Evolutionary conservation across 2,113 vertebrate species (phyloP), one percentile per base, ranked within the genome.

Genomic region (Cettia cetti): DNA sequence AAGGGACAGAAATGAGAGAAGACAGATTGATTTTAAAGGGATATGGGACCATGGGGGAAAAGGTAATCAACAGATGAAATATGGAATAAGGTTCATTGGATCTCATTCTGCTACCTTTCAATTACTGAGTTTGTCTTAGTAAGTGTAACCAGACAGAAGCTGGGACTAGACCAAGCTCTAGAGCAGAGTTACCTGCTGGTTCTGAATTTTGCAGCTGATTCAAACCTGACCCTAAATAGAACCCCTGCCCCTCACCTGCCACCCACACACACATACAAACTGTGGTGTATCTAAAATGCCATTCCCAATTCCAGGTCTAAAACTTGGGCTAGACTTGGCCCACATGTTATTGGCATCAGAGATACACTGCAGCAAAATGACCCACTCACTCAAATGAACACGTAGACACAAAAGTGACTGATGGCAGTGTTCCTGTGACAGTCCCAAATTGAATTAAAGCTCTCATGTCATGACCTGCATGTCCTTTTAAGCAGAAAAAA

Each of bases 31-130:
- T 71, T 83, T 92, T 95, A 82, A 89, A 92, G 37, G 39, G 56
- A 9, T 28, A 23, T 71, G 65, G 75, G 76, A 74, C 66, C 31
- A 37, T 44, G 37, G 30, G 28, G 31, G 30, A 11, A 92, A 94
- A 95, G 63, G 65, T 75, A 90, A 94, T 94, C 92, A 92, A 49
- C 76, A 83, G 80, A 70, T 93, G 85, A 96, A 94, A 82, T 64
- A 84, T 23, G 68, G 77, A 92, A 45, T 86, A 66, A 64, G 77
- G 45, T 75, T 92, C 69, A 61, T 91, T 60, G 68, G 31, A 81
- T 93, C 52, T 81, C 71, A 52, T 78, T 88, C 57, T 75, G 63
- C 35, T 77, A 26, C 72, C 27, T 83, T 88, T 88, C 76, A 76
- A 0, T 92, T 80, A 56, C 35, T 86, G 45, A 65, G 23, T 81